Base-by-base conservation (phyloP, 1,140 invertebrate genomes). In the Idris sp. region DNA sequence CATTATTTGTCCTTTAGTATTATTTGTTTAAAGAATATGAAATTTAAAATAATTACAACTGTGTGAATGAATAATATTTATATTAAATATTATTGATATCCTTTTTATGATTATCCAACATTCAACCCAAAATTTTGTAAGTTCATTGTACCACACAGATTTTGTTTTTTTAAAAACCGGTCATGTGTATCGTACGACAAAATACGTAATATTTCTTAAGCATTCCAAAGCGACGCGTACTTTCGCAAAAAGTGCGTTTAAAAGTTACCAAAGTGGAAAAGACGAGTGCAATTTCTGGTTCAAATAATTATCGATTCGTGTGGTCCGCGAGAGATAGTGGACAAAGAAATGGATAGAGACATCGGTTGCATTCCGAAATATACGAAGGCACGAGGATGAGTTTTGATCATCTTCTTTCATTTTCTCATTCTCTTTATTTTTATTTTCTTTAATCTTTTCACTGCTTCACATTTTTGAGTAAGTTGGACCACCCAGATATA, bases 301-400 rank as follows among this genome's bases (percentile, higher is more conserved):
- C 74, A 83, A 81, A 83, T 82, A 86, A 87, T 87, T 86, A 86
- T 87, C 85, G 86, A 87, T 87, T 86, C 77, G 84, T 86, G 86
- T 86, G 86, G 86, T 87, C 86, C 76, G 35, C 53, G 64, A 73
- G 73, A 74, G 67, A 67, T 72, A 58, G 65, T 22, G 76, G 68
- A 81, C 79, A 79, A 78, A 85, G 82, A 86, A 87, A 79, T 81
- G 81, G 84, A 86, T 87, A 87, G 86, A 87, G 86, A 87, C 86
- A 86, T 86, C 85, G 85, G 84, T 79, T 78, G 81, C 85, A 87
- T 86, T 87, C 86, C 84, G 75, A 41, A 43, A 80, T 71, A 77
- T 79, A 79, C 79, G 76, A 79, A 86, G 83, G 83, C 83, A 86
- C 74, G 83, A 79, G 78, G 81, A 64, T 78, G 61, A 76, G 51